Evolutionary conservation across 2,797 vertebrate genomes (phyloP).

Genomic region (Australoheros facetus): DNA sequence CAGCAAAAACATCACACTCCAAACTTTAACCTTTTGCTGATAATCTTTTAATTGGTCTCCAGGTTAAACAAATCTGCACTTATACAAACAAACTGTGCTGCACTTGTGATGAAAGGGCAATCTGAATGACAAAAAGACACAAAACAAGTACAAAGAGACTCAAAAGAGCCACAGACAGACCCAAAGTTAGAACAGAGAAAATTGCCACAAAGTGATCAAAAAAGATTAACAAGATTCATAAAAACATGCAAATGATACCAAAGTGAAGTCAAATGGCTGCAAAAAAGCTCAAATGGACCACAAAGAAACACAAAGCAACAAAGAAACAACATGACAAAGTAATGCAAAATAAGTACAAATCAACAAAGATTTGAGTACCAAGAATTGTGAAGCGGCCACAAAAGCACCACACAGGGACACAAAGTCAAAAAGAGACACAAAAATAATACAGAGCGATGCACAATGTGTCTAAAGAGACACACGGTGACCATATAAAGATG

Average conservation of each 20-base stretch:
- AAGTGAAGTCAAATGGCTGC: background rate
- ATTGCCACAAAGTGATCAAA: background rate
- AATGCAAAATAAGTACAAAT: background rate
- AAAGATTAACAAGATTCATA: background rate
- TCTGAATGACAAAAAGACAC: background rate
- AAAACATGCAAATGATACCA: background rate
- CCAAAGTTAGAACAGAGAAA: background rate
- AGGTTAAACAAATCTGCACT: background rate
- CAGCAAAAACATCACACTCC: background rate
- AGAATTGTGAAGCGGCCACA: background rate
- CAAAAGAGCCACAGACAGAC: background rate
- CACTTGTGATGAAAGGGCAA: background rate
- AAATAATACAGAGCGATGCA: background rate
- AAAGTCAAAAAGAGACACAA: background rate
- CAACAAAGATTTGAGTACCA: background rate
- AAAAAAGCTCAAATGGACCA: background rate
- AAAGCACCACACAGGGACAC: no score
- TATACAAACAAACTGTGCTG: background rate
- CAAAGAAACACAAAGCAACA: background rate
- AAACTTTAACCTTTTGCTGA: background rate
- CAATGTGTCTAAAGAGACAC: no score
- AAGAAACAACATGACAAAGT: background rate
- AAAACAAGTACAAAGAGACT: background rate
- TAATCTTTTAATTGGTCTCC: background rate
- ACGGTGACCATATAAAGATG: background rate